A percentile compares a stretch with the other conserved stretches of the same genome.
Evolutionary conservation across 2,888 invertebrate species (phyloP).

Genomic region (Crocallis elinguaria): DNA sequence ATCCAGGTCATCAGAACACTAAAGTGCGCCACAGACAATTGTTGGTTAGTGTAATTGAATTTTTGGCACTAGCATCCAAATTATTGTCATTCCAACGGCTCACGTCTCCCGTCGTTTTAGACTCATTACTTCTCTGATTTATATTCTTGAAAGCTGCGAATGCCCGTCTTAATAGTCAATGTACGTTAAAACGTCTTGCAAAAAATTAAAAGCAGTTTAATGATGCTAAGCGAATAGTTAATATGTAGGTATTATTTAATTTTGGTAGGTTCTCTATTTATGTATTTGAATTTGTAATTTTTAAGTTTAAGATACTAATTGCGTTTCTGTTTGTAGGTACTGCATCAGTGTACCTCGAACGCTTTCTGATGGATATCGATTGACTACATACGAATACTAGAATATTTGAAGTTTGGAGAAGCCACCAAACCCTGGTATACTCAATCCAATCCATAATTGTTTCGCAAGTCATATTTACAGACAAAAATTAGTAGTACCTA

Average conservation of each 20-base stretch:
- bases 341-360: too few species aligned
- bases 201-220: conserved; percentile 7
- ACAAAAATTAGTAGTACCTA: too few species aligned
- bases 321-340: too few species aligned
- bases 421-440: too few species aligned
- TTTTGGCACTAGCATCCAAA: conserved; percentile 33
- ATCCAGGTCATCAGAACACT: conserved; percentile 19
- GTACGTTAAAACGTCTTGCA: not conserved
- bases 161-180: not conserved
- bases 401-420: too few species aligned
- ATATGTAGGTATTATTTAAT: not conserved
- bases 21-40: conserved; percentile 16
- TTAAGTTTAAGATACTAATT: too few species aligned
- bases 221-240: not conserved
- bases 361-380: too few species aligned
- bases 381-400: too few species aligned
- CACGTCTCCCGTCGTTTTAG: conserved; percentile 5
- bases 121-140: conserved; percentile 21
- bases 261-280: too few species aligned
- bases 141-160: conserved; percentile 2
- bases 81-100: conserved; percentile 30
- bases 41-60: conserved; percentile 19
- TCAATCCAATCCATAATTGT: too few species aligned
- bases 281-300: too few species aligned
- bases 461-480: too few species aligned